Evolutionary conservation across 2,888 invertebrate species (phyloP).

Genomic region (Lordiphosa fenestrarum): DNA sequence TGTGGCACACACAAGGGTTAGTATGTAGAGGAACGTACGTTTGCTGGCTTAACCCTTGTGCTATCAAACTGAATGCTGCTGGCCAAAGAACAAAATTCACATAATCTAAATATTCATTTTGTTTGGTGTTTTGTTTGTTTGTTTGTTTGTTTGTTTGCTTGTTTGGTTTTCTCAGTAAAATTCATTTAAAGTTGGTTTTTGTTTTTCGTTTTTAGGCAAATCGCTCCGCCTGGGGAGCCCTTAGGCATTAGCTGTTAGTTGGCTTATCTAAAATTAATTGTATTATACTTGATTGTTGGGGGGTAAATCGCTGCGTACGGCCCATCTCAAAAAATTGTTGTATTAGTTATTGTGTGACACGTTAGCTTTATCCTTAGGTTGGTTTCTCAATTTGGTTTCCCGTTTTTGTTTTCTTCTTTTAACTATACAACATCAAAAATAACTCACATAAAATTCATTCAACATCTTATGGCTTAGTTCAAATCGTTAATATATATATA

Average conservation of each 20-base stretch:
- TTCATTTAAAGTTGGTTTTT: constrained; percentile 22
- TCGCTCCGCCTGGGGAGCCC: too few species aligned
- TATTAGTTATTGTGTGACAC: too few species aligned
- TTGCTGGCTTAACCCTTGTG: constrained; percentile 48
- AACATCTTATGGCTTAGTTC: constrained; percentile 54
- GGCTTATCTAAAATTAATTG: constrained; percentile 11
- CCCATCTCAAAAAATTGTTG: constrained; percentile 14
- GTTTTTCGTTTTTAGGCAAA: too few species aligned
- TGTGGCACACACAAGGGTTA: constrained; percentile 7
- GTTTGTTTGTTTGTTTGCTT: constrained; percentile 11
- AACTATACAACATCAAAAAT: constrained; percentile 65
- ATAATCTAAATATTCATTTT: not conserved
- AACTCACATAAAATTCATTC: constrained; percentile 67
- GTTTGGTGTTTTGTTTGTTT: constrained; percentile 2
- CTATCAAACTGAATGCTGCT: constrained; percentile 48
- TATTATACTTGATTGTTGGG: constrained; percentile 14
- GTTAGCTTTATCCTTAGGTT: constrained; percentile 8
- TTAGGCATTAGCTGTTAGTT: too few species aligned
- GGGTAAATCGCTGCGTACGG: not conserved
- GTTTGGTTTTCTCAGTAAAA: constrained; percentile 36
- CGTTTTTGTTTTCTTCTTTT: constrained; percentile 10
- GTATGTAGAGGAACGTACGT: constrained; percentile 2
- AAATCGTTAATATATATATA: constrained; percentile 18
- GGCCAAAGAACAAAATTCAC: constrained; percentile 17
- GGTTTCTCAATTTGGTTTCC: constrained; percentile 22